Evolutionary conservation across 2,797 vertebrate genomes (phyloP).

Genomic region (Discoglossus pictus): DNA sequence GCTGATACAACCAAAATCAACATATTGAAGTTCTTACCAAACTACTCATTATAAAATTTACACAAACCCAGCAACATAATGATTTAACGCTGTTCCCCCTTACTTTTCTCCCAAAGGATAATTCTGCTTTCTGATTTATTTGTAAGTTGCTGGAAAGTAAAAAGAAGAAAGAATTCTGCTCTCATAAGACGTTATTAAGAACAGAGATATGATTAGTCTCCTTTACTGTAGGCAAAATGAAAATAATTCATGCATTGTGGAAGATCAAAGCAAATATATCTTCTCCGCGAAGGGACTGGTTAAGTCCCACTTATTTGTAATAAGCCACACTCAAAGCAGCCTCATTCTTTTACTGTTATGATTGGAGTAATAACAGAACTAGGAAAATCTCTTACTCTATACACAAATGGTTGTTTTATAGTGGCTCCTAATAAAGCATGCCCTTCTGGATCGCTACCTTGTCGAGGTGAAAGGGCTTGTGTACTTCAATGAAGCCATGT

Average conservation of each 20-base stretch:
- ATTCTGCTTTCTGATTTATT: slow-evolving; percentile 42
- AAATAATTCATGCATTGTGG: slow-evolving; percentile 41
- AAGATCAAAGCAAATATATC: slow-evolving; percentile 31
- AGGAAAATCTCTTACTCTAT: too few relatives aligned
- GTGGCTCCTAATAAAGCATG: too few relatives aligned
- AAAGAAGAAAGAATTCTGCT: background rate
- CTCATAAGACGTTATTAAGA: slow-evolving; percentile 44
- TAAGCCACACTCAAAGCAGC: too few relatives aligned
- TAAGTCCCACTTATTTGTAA: too few relatives aligned
- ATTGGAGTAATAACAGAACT: too few relatives aligned
- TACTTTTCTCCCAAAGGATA: slow-evolving; percentile 21
- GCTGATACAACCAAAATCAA: slow-evolving; percentile 15
- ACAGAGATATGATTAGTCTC: slow-evolving; percentile 43
- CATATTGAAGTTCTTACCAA: slow-evolving; percentile 30
- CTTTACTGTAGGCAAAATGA: slow-evolving; percentile 33
- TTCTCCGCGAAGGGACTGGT: background rate
- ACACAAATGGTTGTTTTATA: too few relatives aligned
- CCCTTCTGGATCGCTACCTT: too few relatives aligned
- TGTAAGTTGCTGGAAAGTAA: slow-evolving; percentile 24
- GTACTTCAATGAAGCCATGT: too few relatives aligned
- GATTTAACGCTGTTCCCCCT: slow-evolving; percentile 26
- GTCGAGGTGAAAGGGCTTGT: too few relatives aligned
- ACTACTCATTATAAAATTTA: slow-evolving; percentile 37
- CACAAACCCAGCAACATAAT: slow-evolving; percentile 30
- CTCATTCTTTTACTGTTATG: too few relatives aligned